These are phyloP conservation scores for Hemiscyllium ocellatum DNA, from an alignment of 2,113 vertebrate species.

Conservation along the genomic window DNA sequence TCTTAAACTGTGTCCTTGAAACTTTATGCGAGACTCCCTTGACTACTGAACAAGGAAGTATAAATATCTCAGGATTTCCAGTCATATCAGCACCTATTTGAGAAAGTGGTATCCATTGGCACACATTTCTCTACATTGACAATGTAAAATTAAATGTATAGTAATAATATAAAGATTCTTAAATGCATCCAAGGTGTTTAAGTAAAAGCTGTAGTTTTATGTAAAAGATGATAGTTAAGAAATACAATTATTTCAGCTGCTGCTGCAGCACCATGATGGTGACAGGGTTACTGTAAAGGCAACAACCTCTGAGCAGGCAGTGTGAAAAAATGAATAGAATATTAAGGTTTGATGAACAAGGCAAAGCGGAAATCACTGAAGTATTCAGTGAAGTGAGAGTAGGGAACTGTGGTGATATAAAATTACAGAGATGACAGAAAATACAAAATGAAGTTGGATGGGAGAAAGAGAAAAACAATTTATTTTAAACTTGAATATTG, in stretches of 20 bases:
- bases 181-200: not conserved
- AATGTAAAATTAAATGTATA: too few species aligned
- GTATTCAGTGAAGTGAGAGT: not conserved
- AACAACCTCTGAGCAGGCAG: not conserved
- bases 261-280: not conserved
- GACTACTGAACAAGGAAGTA: not conserved
- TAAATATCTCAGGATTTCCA: not conserved
- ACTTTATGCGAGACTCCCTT: too few species aligned
- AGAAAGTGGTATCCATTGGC: not conserved
- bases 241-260: not conserved
- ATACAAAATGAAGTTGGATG: not conserved
- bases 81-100: not conserved
- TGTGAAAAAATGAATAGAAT: not conserved
- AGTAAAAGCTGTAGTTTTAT: not conserved
- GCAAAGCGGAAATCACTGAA: not conserved
- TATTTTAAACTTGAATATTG: not conserved
- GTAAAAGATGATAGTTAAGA: not conserved
- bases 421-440: not conserved
- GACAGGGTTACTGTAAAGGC: not conserved
- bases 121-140: too few species aligned
- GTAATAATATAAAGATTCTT: too few species aligned
- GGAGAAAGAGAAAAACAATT: not conserved
- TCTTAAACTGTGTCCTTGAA: too few species aligned
- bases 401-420: not conserved
- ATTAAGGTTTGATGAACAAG: not conserved